Percentiles rank a stretch among this genome's conserved stretches.
These are phyloP conservation scores for Pterocles burchelli DNA, from an alignment of 2,113 vertebrate species.

Conservation along the genomic window DNA sequence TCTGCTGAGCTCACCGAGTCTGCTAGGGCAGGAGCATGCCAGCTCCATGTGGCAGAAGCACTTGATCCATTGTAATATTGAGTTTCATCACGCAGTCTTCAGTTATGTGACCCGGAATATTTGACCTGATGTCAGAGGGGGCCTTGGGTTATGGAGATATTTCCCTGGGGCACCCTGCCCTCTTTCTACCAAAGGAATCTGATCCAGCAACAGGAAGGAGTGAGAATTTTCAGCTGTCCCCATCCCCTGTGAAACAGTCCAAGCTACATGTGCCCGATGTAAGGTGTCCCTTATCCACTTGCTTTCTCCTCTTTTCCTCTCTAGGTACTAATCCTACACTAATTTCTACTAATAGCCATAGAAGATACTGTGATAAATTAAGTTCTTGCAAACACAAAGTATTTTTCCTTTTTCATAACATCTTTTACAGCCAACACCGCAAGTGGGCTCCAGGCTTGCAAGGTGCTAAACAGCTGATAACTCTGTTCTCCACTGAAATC, in stretches of 20 bases:
- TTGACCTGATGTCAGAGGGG: slow-evolving; percentile 62
- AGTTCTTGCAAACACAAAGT: background rate
- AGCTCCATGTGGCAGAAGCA: slow-evolving; percentile 43
- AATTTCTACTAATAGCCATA: background rate
- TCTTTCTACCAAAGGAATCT: slow-evolving; percentile 51
- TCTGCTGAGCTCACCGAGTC: slow-evolving; percentile 30
- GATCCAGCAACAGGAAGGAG: slow-evolving; percentile 63
- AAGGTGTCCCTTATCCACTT: slow-evolving; percentile 2
- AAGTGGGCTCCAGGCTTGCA: background rate
- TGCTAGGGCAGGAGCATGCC: background rate
- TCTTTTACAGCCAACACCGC: background rate
- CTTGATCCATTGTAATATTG: slow-evolving; percentile 46
- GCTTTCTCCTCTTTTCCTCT: background rate
- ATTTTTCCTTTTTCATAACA: background rate
- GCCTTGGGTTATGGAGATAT: slow-evolving; percentile 30
- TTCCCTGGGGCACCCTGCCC: slow-evolving; percentile 39
- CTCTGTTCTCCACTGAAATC: background rate
- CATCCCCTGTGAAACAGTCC: slow-evolving; percentile 3
- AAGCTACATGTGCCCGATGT: background rate
- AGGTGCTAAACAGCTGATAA: background rate
- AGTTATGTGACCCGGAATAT: slow-evolving; percentile 67
- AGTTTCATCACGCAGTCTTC: slow-evolving; percentile 60
- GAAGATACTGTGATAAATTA: background rate
- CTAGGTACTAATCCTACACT: background rate
- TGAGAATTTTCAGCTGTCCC: slow-evolving; percentile 74